Base-by-base conservation (phyloP, 2,797 vertebrate genomes). In the Hipposideros larvatus region DNA sequence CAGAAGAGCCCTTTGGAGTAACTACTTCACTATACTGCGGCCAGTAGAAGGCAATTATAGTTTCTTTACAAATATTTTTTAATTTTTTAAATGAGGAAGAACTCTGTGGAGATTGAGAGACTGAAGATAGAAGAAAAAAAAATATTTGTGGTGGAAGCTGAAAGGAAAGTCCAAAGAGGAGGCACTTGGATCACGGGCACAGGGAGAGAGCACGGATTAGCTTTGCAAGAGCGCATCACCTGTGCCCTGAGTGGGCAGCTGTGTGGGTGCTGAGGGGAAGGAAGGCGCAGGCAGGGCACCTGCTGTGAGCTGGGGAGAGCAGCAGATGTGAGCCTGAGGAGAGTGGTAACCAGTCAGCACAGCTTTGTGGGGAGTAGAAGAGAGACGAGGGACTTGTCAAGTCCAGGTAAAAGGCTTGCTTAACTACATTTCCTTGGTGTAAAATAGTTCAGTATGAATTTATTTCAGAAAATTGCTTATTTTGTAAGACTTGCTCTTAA, bases 401-500 rank as follows among this genome's bases (percentile, higher is more conserved):
- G 46, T 79, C 46, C n/a, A 46, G n/a, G 43, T 66, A 15, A 70
- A 65, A 94, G 34, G 31, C 65, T 97, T 57, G 48, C 68, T 87
- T 90, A 57, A 73, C 74, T 82, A 14, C 1, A n/a, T 71, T 90
- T 97, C 55, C 43, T 63, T 79, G 43, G 22, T 11, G 13, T 86
- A 61, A 61, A 92, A 63, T 78, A 87, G 51, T 70, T 95, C 37
- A 66, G 5, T 37, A 22, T 68, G 51, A 31, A 77, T 78, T 59
- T 88, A 77, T 88, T 88, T 68, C 2, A 24, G 53, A 26, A 91
- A 53, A 19, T 65, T 66, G 55, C 16, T 63, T 68, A 71, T 86
- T 94, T 95, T 74, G 70, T 90, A 53, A 46, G 43, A 71, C 28
- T 93, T 48, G 41, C 41, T 94, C 73, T 96, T 34, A 93, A 61